Percentiles rank a stretch among this genome's conserved stretches.
Evolutionary conservation across 2,888 invertebrate species (phyloP).

Genomic region (Ormyrus thymus): DNA sequence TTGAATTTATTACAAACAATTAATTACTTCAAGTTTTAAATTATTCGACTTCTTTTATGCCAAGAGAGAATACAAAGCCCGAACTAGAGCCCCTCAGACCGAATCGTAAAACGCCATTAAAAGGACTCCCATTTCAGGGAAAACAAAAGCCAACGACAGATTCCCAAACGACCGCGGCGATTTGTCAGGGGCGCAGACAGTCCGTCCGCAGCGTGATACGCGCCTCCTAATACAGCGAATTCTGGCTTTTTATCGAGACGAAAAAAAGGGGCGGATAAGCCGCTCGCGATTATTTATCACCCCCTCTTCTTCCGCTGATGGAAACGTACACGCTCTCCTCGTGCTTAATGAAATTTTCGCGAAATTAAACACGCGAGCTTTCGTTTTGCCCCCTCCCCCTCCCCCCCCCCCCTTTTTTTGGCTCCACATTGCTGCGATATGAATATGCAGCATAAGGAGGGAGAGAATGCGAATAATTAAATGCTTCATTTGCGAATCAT

Average conservation of each 20-base stretch:
- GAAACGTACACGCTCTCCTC: not conserved
- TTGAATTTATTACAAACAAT: too few relatives aligned
- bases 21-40: too few relatives aligned
- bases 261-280: too few relatives aligned
- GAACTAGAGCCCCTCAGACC: too few relatives aligned
- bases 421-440: not conserved
- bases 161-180: not conserved
- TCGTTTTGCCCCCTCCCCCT: not conserved
- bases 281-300: slow-evolving; percentile 42
- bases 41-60: too few relatives aligned
- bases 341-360: slow-evolving; percentile 50
- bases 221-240: too few relatives aligned
- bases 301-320: not conserved
- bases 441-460: not conserved
- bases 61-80: too few relatives aligned
- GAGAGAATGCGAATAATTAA: not conserved
- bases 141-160: not conserved
- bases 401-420: not conserved
- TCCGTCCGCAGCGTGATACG: too few relatives aligned
- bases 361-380: slow-evolving; percentile 40
- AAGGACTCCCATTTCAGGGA: too few relatives aligned
- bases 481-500: slow-evolving; percentile 28
- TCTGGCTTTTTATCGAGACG: too few relatives aligned
- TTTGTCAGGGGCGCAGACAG: too few relatives aligned
- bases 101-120: too few relatives aligned